phyloP scores from a whole-genome alignment of 2,113 vertebrate genomes.

The Aythya baeri region DNA sequence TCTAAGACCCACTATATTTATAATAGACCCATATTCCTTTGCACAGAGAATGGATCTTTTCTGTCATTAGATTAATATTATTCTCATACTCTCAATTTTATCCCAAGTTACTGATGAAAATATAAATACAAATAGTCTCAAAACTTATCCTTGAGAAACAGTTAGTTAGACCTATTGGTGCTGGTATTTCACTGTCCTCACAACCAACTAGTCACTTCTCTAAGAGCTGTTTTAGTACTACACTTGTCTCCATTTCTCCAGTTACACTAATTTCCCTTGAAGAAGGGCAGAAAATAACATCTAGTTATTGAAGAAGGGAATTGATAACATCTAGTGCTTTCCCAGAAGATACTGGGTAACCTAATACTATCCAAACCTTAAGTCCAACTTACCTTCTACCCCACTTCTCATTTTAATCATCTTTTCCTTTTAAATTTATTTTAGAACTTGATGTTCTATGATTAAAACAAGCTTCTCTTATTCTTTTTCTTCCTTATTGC shows the following conservation, averaged over 20 bases:
- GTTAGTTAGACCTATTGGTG: not conserved
- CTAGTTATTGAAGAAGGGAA: no score
- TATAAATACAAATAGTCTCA: not conserved
- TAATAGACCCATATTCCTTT: not conserved
- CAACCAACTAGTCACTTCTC: not conserved
- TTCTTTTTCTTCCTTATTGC: not conserved
- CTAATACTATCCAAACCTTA: not conserved
- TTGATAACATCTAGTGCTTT: not conserved
- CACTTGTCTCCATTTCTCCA: not conserved
- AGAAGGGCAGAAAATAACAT: not conserved
- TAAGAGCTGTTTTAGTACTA: not conserved
- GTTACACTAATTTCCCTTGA: not conserved
- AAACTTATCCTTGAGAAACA: not conserved
- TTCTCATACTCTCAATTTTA: not conserved
- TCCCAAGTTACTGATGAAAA: not conserved
- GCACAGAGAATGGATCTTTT: not conserved
- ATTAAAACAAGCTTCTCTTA: not conserved
- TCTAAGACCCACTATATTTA: not conserved
- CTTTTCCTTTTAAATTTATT: not conserved
- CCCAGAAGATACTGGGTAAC: not conserved
- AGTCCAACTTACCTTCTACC: not conserved
- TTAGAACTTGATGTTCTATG: not conserved
- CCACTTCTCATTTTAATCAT: not conserved
- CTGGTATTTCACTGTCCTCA: not conserved
- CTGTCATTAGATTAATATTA: not conserved